Percentiles rank a stretch among this genome's conserved stretches.
Evolutionary conservation across 2,888 invertebrate species (phyloP).

Genomic region (Dascillus cervinus): DNA sequence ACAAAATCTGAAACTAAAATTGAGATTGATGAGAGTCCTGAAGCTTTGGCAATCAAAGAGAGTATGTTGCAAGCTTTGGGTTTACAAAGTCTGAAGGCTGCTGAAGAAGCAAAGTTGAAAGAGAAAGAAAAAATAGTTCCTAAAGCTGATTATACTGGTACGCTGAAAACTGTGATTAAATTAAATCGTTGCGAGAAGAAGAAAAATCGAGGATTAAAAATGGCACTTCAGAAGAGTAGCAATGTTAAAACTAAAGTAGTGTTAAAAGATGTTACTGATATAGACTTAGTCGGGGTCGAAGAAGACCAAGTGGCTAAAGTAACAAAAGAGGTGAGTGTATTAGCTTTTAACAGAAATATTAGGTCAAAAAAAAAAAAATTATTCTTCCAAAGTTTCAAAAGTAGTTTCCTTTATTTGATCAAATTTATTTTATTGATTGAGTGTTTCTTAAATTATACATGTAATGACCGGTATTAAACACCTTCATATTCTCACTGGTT

Average conservation of each 20-base stretch:
- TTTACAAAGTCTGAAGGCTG: conserved; percentile 64
- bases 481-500: too few species aligned
- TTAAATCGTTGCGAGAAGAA: conserved; percentile 61
- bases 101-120: conserved; percentile 53
- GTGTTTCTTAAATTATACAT: too few species aligned
- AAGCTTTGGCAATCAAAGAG: conserved; percentile 49
- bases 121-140: conserved; percentile 24
- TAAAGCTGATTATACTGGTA: conserved; percentile 58
- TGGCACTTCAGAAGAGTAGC: conserved; percentile 70
- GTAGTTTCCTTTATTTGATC: too few species aligned
- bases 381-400: too few species aligned
- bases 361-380: too few species aligned
- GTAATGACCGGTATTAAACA: too few species aligned
- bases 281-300: conserved; percentile 44
- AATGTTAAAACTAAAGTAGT: conserved; percentile 42
- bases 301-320: conserved; percentile 43
- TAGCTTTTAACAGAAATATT: too few species aligned
- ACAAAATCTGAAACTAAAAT: conserved; percentile 8
- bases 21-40: conserved; percentile 25
- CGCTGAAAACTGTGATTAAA: conserved; percentile 77
- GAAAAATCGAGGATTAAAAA: conserved; percentile 64
- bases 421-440: too few species aligned
- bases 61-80: conserved; percentile 68
- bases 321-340: conserved; percentile 51
- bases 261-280: conserved; percentile 25